Evolutionary conservation across 2,888 invertebrate genomes (phyloP).

Genomic region (Branchipolynoe longqiensis): DNA sequence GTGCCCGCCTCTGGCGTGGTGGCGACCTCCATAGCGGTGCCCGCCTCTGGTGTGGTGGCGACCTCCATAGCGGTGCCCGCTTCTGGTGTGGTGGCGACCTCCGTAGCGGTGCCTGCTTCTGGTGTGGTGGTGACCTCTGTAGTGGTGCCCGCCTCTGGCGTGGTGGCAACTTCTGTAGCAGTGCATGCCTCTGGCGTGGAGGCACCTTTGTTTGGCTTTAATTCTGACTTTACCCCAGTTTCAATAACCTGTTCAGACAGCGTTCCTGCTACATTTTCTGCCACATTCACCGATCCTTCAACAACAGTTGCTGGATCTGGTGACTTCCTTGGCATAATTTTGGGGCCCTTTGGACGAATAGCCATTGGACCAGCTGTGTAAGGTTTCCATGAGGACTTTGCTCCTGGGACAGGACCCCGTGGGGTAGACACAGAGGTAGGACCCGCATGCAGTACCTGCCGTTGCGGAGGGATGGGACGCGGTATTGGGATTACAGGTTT

Average conservation of each 20-base stretch:
- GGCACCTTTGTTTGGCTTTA: not conserved
- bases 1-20: not conserved
- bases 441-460: slow-evolving; percentile 1
- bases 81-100: not conserved
- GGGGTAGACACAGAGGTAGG: slow-evolving; percentile 34
- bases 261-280: not conserved
- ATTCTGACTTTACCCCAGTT: not conserved
- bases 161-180: too few relatives aligned
- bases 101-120: not conserved
- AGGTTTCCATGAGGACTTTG: slow-evolving; percentile 57
- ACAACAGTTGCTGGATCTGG: not conserved
- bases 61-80: not conserved
- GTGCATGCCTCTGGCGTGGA: not conserved
- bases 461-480: slow-evolving; percentile 4
- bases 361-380: slow-evolving; percentile 50
- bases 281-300: not conserved
- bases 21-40: too few relatives aligned
- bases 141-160: not conserved
- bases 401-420: slow-evolving; percentile 45
- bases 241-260: not conserved
- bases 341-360: slow-evolving; percentile 14
- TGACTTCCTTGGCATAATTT: not conserved
- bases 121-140: not conserved
- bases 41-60: not conserved
- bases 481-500: slow-evolving; percentile 30